Conservation (phyloP, 2,888 invertebrate species). For the Rotaria macrura region DNA sequence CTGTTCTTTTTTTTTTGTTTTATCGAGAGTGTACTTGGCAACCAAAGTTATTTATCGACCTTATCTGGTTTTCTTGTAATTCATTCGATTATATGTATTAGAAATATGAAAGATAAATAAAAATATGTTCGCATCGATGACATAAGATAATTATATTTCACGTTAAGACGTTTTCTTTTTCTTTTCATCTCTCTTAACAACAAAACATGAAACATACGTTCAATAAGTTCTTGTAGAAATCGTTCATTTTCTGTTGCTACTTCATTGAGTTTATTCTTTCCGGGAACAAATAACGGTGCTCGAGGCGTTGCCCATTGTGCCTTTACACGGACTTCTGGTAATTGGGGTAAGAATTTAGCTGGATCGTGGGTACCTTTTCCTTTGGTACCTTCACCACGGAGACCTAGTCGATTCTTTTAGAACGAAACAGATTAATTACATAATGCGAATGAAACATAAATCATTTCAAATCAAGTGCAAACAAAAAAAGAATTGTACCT, state of each 20-base stretch:
- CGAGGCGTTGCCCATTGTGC: constrained; percentile 42
- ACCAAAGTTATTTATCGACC: neutral
- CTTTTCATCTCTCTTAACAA: neutral
- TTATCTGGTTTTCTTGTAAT: neutral
- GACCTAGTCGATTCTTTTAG: neutral
- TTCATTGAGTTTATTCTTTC: constrained; percentile 13
- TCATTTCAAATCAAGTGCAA: neutral
- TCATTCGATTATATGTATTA: neutral
- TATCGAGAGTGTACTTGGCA: neutral
- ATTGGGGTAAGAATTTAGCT: constrained; percentile 45
- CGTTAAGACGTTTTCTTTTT: neutral
- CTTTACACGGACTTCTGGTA: constrained; percentile 46
- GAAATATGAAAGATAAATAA: neutral
- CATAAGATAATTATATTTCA: no score
- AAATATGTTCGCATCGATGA: neutral
- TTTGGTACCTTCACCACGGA: constrained; percentile 37
- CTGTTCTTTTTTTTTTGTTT: no score
- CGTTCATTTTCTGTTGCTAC: neutral
- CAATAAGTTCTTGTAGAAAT: constrained; percentile 1
- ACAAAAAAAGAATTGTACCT: neutral
- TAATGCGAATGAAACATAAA: neutral
- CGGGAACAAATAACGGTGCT: neutral
- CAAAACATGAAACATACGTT: neutral
- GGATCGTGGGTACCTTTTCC: constrained; percentile 47
- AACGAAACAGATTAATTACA: neutral